Evolutionary conservation across 2,797 vertebrate species (phyloP).

Genomic region (Tapera naevia): DNA sequence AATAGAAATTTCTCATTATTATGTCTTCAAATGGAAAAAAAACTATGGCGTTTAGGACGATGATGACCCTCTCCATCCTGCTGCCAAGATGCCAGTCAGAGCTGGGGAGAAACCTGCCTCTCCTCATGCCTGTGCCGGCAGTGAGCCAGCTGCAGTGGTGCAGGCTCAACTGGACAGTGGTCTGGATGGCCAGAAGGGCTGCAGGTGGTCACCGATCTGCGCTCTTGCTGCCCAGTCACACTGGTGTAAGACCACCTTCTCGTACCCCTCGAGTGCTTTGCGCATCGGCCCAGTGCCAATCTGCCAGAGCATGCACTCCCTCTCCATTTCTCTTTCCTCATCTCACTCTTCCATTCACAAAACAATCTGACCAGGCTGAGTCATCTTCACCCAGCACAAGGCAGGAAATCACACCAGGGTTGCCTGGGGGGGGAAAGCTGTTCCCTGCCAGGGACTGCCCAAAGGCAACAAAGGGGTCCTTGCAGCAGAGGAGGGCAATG

Average conservation of each 20-base stretch:
- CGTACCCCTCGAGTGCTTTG: rapidly evolving
- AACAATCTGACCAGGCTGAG: rapidly evolving
- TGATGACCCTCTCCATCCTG: rapidly evolving
- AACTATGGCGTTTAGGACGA: neutral
- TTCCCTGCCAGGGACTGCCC: neutral
- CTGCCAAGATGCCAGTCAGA: neutral
- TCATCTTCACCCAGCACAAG: neutral
- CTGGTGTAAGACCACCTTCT: neutral
- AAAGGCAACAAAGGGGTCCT: neutral
- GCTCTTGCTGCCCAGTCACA: rapidly evolving
- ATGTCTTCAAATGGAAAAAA: neutral
- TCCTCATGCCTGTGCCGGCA: rapidly evolving
- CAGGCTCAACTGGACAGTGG: neutral
- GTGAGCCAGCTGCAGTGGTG: rapidly evolving
- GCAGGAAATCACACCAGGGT: rapidly evolving
- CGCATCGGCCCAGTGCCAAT: rapidly evolving
- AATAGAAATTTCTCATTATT: neutral
- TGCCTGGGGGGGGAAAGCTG: neutral
- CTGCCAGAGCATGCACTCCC: neutral
- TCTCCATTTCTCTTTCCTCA: neutral
- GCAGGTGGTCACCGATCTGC: neutral
- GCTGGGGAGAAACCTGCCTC: rapidly evolving
- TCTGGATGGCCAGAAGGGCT: rapidly evolving
- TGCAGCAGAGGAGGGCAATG: neutral
- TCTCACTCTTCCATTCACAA: too few species aligned